Evolutionary conservation across 2,113 vertebrate species (phyloP).

Genomic region (Xiphophorus couchianus): DNA sequence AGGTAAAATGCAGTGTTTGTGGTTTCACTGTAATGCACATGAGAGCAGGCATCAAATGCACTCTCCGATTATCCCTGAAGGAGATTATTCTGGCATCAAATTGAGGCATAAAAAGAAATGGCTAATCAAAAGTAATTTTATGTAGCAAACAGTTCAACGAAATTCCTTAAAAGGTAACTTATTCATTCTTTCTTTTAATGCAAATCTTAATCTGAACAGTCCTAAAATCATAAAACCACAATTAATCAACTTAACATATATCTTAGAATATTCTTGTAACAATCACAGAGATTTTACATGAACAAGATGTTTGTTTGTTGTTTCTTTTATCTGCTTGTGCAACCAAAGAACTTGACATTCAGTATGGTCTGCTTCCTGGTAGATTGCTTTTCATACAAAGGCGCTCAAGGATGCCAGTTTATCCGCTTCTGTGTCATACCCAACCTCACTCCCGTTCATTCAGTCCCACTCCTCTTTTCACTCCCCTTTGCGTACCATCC

Average conservation of each 20-base stretch:
- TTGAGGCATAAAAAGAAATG: not conserved
- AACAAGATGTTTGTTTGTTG: no score
- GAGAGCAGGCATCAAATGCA: not conserved
- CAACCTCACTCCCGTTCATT: not conserved
- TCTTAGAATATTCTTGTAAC: not conserved
- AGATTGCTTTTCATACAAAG: constrained; percentile 32
- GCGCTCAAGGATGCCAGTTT: constrained; percentile 30
- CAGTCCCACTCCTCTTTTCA: constrained; percentile 36
- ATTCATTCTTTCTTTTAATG: not conserved
- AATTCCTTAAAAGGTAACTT: not conserved
- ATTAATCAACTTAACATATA: not conserved
- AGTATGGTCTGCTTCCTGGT: not conserved
- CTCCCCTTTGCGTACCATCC: constrained; percentile 13
- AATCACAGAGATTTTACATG: not conserved
- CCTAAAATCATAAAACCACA: not conserved
- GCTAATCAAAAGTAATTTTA: not conserved
- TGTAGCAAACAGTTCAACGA: not conserved
- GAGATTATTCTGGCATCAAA: not conserved
- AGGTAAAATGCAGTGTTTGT: not conserved
- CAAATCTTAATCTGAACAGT: not conserved
- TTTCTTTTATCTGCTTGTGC: constrained; percentile 3
- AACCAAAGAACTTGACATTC: constrained; percentile 3
- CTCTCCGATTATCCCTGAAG: not conserved
- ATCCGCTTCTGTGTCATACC: constrained; percentile 16
- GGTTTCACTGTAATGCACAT: not conserved